These are phyloP conservation scores for Betta splendens DNA, from an alignment of 2,797 vertebrate genomes.

Conservation along the genomic window DNA sequence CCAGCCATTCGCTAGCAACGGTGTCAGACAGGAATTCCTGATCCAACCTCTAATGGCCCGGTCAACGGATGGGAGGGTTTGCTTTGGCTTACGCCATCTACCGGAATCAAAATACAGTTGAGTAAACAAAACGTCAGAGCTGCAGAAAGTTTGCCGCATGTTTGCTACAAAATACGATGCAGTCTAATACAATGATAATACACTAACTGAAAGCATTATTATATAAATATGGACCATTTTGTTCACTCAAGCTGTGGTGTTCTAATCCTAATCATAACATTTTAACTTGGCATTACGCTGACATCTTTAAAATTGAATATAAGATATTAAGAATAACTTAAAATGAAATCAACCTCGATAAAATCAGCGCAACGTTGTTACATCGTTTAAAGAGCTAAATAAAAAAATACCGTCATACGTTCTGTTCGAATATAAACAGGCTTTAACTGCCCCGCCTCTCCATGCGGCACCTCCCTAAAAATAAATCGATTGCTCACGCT, in stretches of 20 bases:
- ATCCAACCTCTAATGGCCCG: constrained; percentile 24
- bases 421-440: constrained; percentile 4
- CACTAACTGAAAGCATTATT: no score
- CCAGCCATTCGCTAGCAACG: constrained; percentile 35
- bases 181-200: no score
- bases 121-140: background rate
- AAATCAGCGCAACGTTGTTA: fast-evolving
- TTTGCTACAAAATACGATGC: background rate
- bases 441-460: background rate
- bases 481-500: constrained; percentile 20
- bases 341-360: fast-evolving
- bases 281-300: background rate
- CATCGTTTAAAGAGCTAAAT: no score
- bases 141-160: background rate
- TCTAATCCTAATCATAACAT: fast-evolving
- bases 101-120: background rate
- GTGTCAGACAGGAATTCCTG: constrained; percentile 13
- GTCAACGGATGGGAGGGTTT: constrained; percentile 26
- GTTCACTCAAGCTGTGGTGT: background rate
- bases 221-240: background rate
- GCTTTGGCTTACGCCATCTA: fast-evolving
- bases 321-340: background rate
- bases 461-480: background rate
- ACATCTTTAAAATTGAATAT: no score
- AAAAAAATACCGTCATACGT: fast-evolving